A percentile compares a stretch with the other conserved stretches of the same genome.
Evolutionary conservation across 1,140 invertebrate species (phyloP).

Genomic region (Diprion similis): DNA sequence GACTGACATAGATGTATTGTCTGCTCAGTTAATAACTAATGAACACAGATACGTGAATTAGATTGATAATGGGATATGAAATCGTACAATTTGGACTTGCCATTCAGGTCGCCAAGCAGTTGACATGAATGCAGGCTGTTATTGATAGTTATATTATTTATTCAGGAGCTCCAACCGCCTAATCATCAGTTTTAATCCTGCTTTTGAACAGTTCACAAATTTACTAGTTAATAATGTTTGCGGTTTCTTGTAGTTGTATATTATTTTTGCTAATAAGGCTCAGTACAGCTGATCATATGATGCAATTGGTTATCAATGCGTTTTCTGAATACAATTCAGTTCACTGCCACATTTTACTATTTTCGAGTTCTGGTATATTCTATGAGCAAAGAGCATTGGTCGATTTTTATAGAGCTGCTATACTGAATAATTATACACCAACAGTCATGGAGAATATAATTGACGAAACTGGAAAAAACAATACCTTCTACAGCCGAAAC

Average conservation of each 20-base stretch:
- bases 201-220: background rate
- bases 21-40: too few species aligned
- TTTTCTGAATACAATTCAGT: background rate
- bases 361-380: background rate
- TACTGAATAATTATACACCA: background rate
- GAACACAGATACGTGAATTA: background rate
- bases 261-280: background rate
- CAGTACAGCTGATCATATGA: background rate
- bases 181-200: background rate
- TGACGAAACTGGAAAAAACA: background rate
- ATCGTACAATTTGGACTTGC: background rate
- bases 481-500: too few species aligned
- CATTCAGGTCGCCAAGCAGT: background rate
- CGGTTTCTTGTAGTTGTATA: background rate
- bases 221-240: background rate
- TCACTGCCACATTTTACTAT: background rate
- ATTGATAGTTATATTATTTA: background rate
- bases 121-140: background rate
- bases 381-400: conserved; percentile 1
- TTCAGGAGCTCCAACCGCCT: background rate
- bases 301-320: background rate
- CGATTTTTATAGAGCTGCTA: background rate
- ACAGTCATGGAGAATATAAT: background rate
- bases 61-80: background rate
- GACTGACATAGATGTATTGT: too few species aligned